Conservation (phyloP, 2,797 vertebrate species). For the Spea hammondii region DNA sequence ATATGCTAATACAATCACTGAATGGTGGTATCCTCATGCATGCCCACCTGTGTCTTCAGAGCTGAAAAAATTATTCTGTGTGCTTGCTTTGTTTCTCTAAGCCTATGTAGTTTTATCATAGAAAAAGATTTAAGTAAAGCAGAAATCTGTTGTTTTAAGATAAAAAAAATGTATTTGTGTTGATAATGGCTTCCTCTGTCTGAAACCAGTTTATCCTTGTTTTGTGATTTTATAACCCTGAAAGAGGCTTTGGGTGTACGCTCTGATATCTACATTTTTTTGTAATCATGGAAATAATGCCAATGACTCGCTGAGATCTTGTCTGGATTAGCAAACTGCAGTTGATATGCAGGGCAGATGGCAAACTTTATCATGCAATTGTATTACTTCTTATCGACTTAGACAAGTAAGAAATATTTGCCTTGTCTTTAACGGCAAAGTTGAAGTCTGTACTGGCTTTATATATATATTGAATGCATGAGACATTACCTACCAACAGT, state of each 20-base stretch:
- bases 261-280: conserved; percentile 40
- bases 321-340: conserved; percentile 43
- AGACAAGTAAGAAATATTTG: conserved; percentile 43
- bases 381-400: conserved; percentile 45
- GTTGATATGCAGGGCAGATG: conserved; percentile 42
- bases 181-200: conserved; percentile 12
- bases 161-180: conserved; percentile 24
- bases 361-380: conserved; percentile 45
- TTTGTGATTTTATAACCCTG: conserved; percentile 37
- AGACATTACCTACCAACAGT: conserved; percentile 5
- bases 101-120: neutral
- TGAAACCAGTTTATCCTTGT: conserved; percentile 14
- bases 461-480: conserved; percentile 1
- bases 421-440: conserved; percentile 32
- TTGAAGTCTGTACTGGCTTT: conserved; percentile 15
- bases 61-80: neutral
- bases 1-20: no score
- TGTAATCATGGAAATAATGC: conserved; percentile 17
- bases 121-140: conserved; percentile 1
- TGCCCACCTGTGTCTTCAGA: no score
- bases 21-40: no score
- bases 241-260: conserved; percentile 29
- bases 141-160: conserved; percentile 18
- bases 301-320: conserved; percentile 46
- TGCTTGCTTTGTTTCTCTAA: neutral